Percentiles rank a stretch among this genome's conserved stretches.
phyloP scores from a whole-genome alignment of 1,140 invertebrate species.

The Acromyrmex echinatior region DNA sequence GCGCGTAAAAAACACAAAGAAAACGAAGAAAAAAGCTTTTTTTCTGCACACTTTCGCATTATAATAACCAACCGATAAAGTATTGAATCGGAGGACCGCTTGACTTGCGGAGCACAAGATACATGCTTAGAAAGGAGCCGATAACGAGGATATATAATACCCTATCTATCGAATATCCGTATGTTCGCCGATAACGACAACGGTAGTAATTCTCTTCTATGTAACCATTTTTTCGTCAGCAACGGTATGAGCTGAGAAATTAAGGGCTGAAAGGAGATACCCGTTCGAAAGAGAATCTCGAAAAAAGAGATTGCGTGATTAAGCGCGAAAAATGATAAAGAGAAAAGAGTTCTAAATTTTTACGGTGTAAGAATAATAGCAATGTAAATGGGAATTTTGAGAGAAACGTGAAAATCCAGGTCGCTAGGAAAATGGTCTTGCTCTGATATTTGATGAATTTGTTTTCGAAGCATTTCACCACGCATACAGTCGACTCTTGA shows the following conservation, averaged over 20 bases:
- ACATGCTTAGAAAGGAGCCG: neutral
- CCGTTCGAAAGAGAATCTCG: neutral
- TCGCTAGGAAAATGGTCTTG: neutral
- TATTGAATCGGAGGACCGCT: slow-evolving; percentile 20
- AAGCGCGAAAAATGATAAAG: neutral
- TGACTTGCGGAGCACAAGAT: slow-evolving; percentile 25
- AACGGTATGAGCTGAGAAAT: neutral
- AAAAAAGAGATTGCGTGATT: neutral
- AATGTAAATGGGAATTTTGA: neutral
- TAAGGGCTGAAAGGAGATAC: neutral
- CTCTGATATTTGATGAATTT: slow-evolving; percentile 26
- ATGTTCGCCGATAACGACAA: slow-evolving; percentile 20
- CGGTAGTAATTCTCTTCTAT: slow-evolving; percentile 2
- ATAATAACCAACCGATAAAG: slow-evolving; percentile 19
- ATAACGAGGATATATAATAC: slow-evolving; percentile 53
- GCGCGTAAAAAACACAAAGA: neutral
- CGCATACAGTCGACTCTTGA: neutral
- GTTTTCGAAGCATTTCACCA: slow-evolving; percentile 22
- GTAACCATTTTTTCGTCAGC: slow-evolving; percentile 25
- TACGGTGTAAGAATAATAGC: slow-evolving; percentile 1
- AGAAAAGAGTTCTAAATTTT: neutral
- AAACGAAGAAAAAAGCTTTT: neutral
- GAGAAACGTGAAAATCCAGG: neutral
- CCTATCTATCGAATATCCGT: slow-evolving; percentile 24
- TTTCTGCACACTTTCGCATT: neutral